Evolutionary conservation across 2,888 invertebrate genomes (phyloP), one percentile per base, ranked within the genome.

Genomic region (Caenorhabditis sp.): DNA sequence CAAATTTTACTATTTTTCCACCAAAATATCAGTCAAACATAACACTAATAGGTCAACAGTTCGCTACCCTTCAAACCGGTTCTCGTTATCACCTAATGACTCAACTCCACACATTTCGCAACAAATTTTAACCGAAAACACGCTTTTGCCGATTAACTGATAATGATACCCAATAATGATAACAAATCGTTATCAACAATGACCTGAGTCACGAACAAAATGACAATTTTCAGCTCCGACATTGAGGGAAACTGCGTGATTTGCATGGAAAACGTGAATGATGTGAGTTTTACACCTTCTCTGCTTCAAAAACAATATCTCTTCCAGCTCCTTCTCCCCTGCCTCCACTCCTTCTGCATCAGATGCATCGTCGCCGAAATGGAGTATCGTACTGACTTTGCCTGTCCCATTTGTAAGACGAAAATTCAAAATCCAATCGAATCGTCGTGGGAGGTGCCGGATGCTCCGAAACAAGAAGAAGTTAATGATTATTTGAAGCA

Each of bases 261-360:
- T 13, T 86, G 86, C 44, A 86, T 86, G 86, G 86, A 86, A 37
- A 69, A 70, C 24, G 61, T 62, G 3, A 86, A 86, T 22, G 83
- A 86, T 72, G 85, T 85, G 37, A 82, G 61, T 58, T 64, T 51
- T 50, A 44, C 44, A 44, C 44, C 6, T 37, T 37, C n/a, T n/a
- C n/a, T n/a, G n/a, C n/a, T n/a, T n/a, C n/a, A n/a, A n/a, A n/a
- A n/a, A n/a, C n/a, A n/a, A 35, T 9, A 4, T 22, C 11, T 11
- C 15, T 72, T 72, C 37, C 68, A 86, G 86, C 20, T 82, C 1
- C 70, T 86, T 0, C 79, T 86, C 9, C 83, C 83, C 2, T 86
- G 86, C 58, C 83, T 85, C 4, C 86, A 86, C 53, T 67, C 85
- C 8, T 85, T 86, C 37, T 86, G 86, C 65, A 53, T 83, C 3